Conservation (phyloP, 2,888 invertebrate genomes). For the Xestia c-nigrum region DNA sequence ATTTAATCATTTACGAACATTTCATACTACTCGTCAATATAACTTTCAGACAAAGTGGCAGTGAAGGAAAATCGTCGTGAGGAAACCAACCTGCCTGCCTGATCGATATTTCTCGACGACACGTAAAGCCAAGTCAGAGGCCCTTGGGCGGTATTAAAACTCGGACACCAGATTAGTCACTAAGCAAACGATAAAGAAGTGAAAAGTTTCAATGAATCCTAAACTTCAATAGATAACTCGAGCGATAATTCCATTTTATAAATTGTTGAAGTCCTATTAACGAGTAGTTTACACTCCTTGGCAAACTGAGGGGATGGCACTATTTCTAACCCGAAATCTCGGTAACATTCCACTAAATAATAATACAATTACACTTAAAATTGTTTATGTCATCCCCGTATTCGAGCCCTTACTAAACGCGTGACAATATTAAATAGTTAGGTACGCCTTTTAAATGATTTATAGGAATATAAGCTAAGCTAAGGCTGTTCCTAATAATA, state of each 20-base stretch:
- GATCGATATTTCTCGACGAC: too few relatives aligned
- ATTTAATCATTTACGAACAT: constrained; percentile 40
- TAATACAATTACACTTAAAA: constrained; percentile 6
- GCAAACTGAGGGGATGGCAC: constrained; percentile 44
- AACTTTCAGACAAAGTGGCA: constrained; percentile 3
- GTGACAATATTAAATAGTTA: constrained; percentile 24
- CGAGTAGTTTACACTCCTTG: constrained; percentile 41
- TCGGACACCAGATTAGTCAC: too few relatives aligned
- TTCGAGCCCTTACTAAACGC: constrained; percentile 11
- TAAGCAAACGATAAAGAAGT: neutral
- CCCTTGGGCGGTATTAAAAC: too few relatives aligned
- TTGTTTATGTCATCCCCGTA: constrained; percentile 20
- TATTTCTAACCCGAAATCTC: constrained; percentile 1
- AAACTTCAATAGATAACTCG: neutral
- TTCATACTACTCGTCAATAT: constrained; percentile 25
- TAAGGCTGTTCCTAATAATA: constrained; percentile 61
- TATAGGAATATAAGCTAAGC: constrained; percentile 71
- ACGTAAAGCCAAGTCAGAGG: too few relatives aligned
- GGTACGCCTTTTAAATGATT: constrained; percentile 58
- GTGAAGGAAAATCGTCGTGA: neutral
- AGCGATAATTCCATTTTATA: neutral
- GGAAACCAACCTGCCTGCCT: too few relatives aligned
- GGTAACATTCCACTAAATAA: neutral
- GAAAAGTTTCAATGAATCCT: neutral
- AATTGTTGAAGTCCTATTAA: constrained; percentile 14